Conservation (phyloP, 1,140 invertebrate species). For the Whitmania pigra region DNA sequence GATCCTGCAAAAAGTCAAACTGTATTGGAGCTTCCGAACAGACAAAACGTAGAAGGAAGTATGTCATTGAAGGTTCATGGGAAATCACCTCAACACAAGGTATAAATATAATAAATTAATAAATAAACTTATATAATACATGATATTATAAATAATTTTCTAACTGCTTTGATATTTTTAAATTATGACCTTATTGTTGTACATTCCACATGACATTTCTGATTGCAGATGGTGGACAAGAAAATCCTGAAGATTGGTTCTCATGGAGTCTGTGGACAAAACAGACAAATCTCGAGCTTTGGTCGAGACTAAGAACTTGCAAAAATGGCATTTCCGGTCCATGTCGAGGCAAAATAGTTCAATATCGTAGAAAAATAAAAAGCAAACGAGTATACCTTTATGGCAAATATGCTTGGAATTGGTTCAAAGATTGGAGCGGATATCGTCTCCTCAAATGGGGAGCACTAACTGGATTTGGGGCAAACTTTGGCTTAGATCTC, state of each 20-base stretch:
- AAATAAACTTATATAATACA: too few relatives aligned
- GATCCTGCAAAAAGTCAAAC: background rate
- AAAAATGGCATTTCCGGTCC: background rate
- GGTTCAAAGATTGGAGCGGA: background rate
- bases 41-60: background rate
- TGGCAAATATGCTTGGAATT: background rate
- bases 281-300: background rate
- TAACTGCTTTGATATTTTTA: too few relatives aligned
- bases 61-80: background rate
- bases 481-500: too few relatives aligned
- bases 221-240: too few relatives aligned
- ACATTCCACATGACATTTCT: too few relatives aligned
- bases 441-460: background rate
- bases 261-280: slow-evolving; percentile 8
- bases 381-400: background rate
- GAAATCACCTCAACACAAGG: too few relatives aligned
- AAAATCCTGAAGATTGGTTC: background rate
- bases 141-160: too few relatives aligned
- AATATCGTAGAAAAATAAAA: slow-evolving; percentile 10
- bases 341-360: background rate
- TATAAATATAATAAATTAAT: too few relatives aligned
- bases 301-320: background rate
- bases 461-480: too few relatives aligned
- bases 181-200: too few relatives aligned
- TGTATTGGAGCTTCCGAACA: background rate